Percentiles rank a stretch among this genome's conserved stretches.
phyloP scores from a whole-genome alignment of 2,888 invertebrate genomes.

The Cenopis cana region DNA sequence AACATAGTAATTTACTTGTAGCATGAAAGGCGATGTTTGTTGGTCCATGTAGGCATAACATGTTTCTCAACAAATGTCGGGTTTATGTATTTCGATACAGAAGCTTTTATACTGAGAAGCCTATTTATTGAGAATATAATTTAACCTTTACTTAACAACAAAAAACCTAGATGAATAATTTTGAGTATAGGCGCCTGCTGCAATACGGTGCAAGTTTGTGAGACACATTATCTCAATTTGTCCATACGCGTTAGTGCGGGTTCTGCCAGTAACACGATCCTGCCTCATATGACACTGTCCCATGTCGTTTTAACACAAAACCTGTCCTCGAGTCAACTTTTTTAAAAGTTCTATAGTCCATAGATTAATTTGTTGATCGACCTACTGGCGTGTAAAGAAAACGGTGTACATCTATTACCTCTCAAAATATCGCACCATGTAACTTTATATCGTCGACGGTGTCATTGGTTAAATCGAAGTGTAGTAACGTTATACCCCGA shows the following conservation, averaged over 20 bases:
- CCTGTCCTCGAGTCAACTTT: constrained; percentile 69
- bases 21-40: constrained; percentile 68
- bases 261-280: constrained; percentile 38
- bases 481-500: constrained; percentile 68
- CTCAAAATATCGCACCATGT: constrained; percentile 74
- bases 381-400: constrained; percentile 68
- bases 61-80: constrained; percentile 31
- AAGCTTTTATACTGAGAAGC: not conserved
- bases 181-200: not conserved
- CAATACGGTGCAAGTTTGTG: not conserved
- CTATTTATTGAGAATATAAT: not conserved
- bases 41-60: constrained; percentile 49
- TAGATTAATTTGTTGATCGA: constrained; percentile 67
- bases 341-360: constrained; percentile 71
- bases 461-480: constrained; percentile 77
- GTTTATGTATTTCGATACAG: constrained; percentile 21
- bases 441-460: constrained; percentile 74
- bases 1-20: constrained; percentile 72
- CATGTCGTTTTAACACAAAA: constrained; percentile 65
- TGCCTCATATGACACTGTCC: constrained; percentile 46
- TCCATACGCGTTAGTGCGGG: constrained; percentile 29
- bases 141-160: not conserved
- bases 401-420: constrained; percentile 73
- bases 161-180: not conserved
- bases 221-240: constrained; percentile 25